Evolutionary conservation across 2,888 invertebrate genomes (phyloP).

Genomic region (Dasysyrphus tricinctus): DNA sequence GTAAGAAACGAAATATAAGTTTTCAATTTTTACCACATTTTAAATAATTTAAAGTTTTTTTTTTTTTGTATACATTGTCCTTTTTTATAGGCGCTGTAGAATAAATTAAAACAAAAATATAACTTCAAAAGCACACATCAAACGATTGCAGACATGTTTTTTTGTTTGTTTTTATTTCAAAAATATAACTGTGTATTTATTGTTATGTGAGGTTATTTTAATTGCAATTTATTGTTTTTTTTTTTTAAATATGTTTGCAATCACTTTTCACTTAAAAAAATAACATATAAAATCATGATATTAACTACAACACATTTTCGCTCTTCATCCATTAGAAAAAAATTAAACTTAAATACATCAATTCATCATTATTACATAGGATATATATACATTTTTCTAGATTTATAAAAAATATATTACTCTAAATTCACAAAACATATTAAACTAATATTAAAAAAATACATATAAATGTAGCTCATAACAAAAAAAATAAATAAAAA

Average conservation of each 20-base stretch:
- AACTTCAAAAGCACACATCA: slow-evolving; percentile 34
- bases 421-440: slow-evolving; percentile 52
- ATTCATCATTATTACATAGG: slow-evolving; percentile 26
- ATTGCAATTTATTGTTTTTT: not conserved
- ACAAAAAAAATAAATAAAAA: too few species aligned
- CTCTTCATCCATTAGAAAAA: slow-evolving; percentile 25
- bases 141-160: slow-evolving; percentile 22
- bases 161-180: not conserved
- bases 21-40: not conserved
- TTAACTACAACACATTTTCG: slow-evolving; percentile 19
- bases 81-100: slow-evolving; percentile 29
- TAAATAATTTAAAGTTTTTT: not conserved
- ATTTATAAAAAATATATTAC: slow-evolving; percentile 59
- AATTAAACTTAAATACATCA: slow-evolving; percentile 27
- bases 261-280: slow-evolving; percentile 1
- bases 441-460: slow-evolving; percentile 2
- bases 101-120: slow-evolving; percentile 28
- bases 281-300: not conserved
- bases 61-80: slow-evolving; percentile 43
- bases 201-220: not conserved
- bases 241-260: not conserved
- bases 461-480: slow-evolving; percentile 41
- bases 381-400: slow-evolving; percentile 59
- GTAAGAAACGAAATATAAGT: not conserved
- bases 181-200: too few species aligned